These are phyloP conservation scores for Lanistes nyassanus DNA, from an alignment of 1,140 invertebrate species.

Conservation along the genomic window DNA sequence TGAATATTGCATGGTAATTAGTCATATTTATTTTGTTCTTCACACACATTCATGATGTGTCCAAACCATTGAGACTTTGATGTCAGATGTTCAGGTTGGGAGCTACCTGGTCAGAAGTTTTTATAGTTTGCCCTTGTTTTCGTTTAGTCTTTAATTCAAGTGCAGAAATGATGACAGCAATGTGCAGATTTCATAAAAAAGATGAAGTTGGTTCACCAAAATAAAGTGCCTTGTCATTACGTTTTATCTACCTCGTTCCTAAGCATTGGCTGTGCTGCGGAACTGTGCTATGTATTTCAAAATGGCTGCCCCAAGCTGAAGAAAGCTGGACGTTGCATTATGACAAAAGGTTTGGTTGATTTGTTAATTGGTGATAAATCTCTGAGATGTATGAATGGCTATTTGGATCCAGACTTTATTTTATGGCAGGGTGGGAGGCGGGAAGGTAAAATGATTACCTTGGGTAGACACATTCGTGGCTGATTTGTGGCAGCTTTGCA, in stretches of 20 bases:
- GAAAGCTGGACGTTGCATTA: conserved; percentile 11
- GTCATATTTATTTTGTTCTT: too few relatives aligned
- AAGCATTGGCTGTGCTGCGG: conserved; percentile 13
- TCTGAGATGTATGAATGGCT: not conserved
- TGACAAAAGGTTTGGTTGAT: not conserved
- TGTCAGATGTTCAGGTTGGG: too few relatives aligned
- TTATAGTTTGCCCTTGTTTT: too few relatives aligned
- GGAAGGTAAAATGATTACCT: not conserved
- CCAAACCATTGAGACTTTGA: too few relatives aligned
- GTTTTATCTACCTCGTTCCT: conserved; percentile 18
- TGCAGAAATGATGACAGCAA: too few relatives aligned
- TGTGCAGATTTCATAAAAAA: not conserved
- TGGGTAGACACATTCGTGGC: not conserved
- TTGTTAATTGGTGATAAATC: not conserved
- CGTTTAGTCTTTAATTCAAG: too few relatives aligned
- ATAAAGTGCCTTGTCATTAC: conserved; percentile 21
- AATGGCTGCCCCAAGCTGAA: conserved; percentile 23
- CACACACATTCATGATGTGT: too few relatives aligned
- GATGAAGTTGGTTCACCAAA: not conserved
- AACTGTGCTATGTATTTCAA: conserved; percentile 23
- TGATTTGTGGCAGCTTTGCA: not conserved
- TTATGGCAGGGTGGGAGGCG: not conserved
- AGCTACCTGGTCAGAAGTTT: too few relatives aligned
- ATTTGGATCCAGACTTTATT: not conserved
- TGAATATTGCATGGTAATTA: too few relatives aligned